These are phyloP conservation scores for Spodoptera littoralis DNA, from an alignment of 2,888 invertebrate genomes.

Conservation along the genomic window DNA sequence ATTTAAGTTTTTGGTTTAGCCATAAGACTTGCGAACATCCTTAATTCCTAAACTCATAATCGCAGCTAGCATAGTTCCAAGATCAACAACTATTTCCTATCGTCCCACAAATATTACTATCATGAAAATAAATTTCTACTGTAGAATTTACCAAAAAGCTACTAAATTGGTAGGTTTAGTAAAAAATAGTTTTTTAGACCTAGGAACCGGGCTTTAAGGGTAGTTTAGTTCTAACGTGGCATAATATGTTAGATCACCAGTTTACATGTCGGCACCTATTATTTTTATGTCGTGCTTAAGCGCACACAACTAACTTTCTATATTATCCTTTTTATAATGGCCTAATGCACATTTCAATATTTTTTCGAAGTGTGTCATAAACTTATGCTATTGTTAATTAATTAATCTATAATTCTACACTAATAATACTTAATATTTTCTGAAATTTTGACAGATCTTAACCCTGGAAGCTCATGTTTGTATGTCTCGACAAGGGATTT, in stretches of 20 bases:
- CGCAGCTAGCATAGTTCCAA: too few species aligned
- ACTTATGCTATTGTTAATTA: too few species aligned
- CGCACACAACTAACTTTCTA: constrained; percentile 22
- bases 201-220: constrained; percentile 32
- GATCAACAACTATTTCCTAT: too few species aligned
- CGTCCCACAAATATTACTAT: too few species aligned
- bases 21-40: constrained; percentile 3
- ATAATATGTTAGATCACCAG: constrained; percentile 27
- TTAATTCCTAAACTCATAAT: too few species aligned
- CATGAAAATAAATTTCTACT: neutral
- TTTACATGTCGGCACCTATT: constrained; percentile 22
- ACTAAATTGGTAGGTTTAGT: neutral
- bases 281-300: constrained; percentile 28
- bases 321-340: constrained; percentile 6
- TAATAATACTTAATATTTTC: too few species aligned
- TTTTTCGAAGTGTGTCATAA: too few species aligned
- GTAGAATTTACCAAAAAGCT: neutral
- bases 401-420: too few species aligned
- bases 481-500: too few species aligned
- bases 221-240: constrained; percentile 24
- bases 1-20: constrained; percentile 11
- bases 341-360: constrained; percentile 26
- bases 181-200: neutral
- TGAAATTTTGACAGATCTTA: too few species aligned
- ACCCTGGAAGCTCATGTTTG: too few species aligned